Evolutionary conservation across 2,888 invertebrate species (phyloP), one percentile per base, ranked within the genome.

Genomic region (Electrophaes corylata): DNA sequence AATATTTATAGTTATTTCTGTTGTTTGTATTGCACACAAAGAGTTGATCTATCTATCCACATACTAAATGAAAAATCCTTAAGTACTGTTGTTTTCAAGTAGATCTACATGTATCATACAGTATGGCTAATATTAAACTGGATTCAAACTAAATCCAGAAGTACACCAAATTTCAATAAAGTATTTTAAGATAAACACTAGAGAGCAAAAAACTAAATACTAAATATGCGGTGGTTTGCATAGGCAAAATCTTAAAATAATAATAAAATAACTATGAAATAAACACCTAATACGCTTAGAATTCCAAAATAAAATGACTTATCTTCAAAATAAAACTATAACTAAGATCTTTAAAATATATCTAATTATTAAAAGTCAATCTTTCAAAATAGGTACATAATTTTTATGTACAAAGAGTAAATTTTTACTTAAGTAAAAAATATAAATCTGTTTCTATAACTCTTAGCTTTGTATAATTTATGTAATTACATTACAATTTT

Each of bases 221-320:
- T 29, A 29, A 29, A 37, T 60, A 60, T 11, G 18, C 60, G 54
- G 60, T 48, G 59, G 59, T 60, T 50, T 31, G 12, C 54, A 52
- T 55, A 51, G 60, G 57, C 62, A 65, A 44, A 62, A 49, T 59
- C 26, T 54, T 40, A 41, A 20, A 57, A 59, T 23, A 60, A 62
- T 57, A 55, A 47, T 44, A 50, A 59, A 59, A 52, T 57, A 46
- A 47, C 31, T 55, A 60, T 49, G 41, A 57, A 66, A 62, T 40
- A 41, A 56, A 50, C 19, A 57, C 43, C 49, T 56, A 58, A 43
- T 45, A 43, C 18, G 19, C 44, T 53, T 50, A 54, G 12, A 45
- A 49, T 41, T 50, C 39, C 47, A 66, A 63, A 62, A 66, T 63
- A 60, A 62, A 62, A 58, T 60, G 45, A 58, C 54, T 55, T 59